Evolutionary conservation across 1,140 invertebrate species (phyloP), one percentile per base, ranked within the genome.

Genomic region (Monochamus saltuarius): DNA sequence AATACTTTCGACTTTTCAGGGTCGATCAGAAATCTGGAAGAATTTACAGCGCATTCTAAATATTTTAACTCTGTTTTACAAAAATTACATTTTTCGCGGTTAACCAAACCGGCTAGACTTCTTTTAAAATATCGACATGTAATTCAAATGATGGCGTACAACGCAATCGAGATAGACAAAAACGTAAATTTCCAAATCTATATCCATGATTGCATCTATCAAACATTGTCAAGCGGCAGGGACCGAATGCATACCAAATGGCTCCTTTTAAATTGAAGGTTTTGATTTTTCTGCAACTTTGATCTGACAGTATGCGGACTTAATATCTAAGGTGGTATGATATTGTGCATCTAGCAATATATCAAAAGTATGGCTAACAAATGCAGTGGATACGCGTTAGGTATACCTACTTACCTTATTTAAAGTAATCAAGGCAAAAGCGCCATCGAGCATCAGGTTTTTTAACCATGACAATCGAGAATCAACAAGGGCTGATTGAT

Each of bases 391-490:
- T 56, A 61, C 8, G 55, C 54, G n/a, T 49, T 36, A 8, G 34
- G 40, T 10, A 56, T 14, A 16, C 14, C n/a, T n/a, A n/a, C n/a
- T 58, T 22, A 57, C 51, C 6, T 19, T 37, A 37, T 62, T 58
- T 6, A 58, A n/a, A 13, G 11, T 59, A 62, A 36, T 49, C 43
- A 70, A 58, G 4, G 13, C 58, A 64, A 22, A 82, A 80, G 11
- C 81, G 46, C 0, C 65, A 61, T 0, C 59, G 61, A 1, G 73
- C 22, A 6, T 29, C 22, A 6, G 74, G 55, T 83, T 84, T 86
- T 8, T 61, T 66, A 2, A 80, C 75, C 3, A 81, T 16, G 0
- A 83, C 71, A 0, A 82, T 69, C 1, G 79, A 78, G 3, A 73
- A 76, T 10, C 66, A 59, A 71, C 76, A 82, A 14, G 73, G 67